Evolutionary conservation across 2,888 invertebrate species (phyloP).

Genomic region (Drosophila subsilvestris): DNA sequence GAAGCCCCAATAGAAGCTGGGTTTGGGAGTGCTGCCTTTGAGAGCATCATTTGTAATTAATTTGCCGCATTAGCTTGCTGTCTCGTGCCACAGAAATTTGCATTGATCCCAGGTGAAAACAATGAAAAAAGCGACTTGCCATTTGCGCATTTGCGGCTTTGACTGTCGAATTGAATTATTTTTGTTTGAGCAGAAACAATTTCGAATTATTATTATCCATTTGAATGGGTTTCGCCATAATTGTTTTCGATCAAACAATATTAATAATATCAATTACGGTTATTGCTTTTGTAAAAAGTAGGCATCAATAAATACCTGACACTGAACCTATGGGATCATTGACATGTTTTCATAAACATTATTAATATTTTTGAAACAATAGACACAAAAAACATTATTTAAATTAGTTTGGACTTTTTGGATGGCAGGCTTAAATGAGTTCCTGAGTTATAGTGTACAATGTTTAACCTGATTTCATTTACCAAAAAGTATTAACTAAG

Average conservation of each 20-base stretch:
- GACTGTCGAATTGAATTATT: conserved; percentile 73
- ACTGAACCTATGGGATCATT: conserved; percentile 40
- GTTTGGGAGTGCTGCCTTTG: conserved; percentile 33
- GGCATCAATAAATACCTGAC: conserved; percentile 28
- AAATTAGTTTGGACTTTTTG: not conserved
- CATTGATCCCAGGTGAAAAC: conserved; percentile 21
- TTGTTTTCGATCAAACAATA: conserved; percentile 60
- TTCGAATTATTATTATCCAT: conserved; percentile 57
- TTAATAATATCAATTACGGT: conserved; percentile 65
- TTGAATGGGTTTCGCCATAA: conserved; percentile 57
- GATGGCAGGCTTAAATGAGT: too few relatives aligned
- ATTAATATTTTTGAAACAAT: conserved; percentile 11
- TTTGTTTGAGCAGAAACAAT: conserved; percentile 54
- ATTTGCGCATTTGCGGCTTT: conserved; percentile 72
- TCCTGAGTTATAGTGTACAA: too few relatives aligned
- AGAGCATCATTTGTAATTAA: conserved; percentile 74
- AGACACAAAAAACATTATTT: not conserved
- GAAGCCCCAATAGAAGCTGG: conserved; percentile 8
- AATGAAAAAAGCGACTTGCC: conserved; percentile 37
- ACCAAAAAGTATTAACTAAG: too few relatives aligned
- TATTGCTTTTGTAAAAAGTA: conserved; percentile 2
- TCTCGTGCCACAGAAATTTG: conserved; percentile 25
- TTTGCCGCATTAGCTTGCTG: conserved; percentile 69
- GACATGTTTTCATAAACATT: conserved; percentile 2
- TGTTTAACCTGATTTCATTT: too few relatives aligned